phyloP scores from a whole-genome alignment of 2,113 vertebrate genomes.

The Dromas ardeola region DNA sequence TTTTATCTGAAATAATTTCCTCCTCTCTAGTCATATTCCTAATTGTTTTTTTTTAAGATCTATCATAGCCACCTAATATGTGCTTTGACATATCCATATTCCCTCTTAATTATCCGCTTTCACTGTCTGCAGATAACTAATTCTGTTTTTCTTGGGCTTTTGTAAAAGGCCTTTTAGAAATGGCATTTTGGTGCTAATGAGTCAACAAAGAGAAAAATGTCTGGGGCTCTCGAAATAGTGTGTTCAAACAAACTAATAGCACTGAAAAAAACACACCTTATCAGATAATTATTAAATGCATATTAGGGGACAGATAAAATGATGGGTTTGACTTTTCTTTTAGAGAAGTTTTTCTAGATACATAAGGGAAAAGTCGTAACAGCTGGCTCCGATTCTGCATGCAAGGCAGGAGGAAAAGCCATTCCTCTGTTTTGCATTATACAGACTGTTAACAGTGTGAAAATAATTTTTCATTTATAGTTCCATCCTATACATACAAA shows the following conservation, averaged over 20 bases:
- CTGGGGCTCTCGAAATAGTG: neutral
- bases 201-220: slow-evolving; percentile 20
- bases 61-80: neutral
- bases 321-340: neutral
- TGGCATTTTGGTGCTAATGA: slow-evolving; percentile 22
- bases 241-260: neutral
- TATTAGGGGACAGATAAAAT: neutral
- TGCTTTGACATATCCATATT: neutral
- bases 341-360: neutral
- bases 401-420: neutral
- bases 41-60: neutral
- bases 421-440: neutral
- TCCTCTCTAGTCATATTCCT: neutral
- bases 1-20: neutral
- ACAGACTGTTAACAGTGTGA: neutral
- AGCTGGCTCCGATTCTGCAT: neutral
- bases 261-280: neutral
- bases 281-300: neutral
- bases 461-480: neutral
- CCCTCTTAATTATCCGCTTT: slow-evolving; percentile 18
- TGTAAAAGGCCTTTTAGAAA: neutral
- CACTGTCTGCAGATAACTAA: neutral
- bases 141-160: neutral
- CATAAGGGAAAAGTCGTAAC: neutral
- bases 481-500: neutral